phyloP scores from a whole-genome alignment of 1,140 invertebrate genomes.

The Brachionus calyciflorus region DNA sequence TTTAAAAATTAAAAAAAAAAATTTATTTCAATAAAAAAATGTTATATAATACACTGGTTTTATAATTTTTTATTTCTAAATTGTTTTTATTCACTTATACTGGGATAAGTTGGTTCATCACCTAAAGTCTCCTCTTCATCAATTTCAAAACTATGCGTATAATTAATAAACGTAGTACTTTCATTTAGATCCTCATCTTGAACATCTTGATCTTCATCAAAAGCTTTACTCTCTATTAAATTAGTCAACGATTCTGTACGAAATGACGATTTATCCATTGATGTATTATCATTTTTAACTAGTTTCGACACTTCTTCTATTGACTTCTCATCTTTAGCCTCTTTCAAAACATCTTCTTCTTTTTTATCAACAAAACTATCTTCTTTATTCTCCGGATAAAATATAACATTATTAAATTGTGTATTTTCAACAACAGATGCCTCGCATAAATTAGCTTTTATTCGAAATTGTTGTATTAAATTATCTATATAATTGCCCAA shows the following conservation, averaged over 20 bases:
- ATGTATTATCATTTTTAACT: conserved; percentile 18
- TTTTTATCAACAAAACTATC: not conserved
- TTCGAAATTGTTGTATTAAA: conserved; percentile 24
- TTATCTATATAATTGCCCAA: conserved; percentile 38
- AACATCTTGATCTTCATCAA: not conserved
- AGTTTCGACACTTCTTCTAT: not conserved
- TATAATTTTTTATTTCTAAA: no score
- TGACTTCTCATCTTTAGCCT: not conserved
- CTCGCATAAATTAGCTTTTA: conserved; percentile 14
- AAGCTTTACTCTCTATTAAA: conserved; percentile 27
- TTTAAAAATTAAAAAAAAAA: no score
- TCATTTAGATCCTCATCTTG: not conserved
- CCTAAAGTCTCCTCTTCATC: conserved; percentile 18
- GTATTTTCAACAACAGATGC: not conserved
- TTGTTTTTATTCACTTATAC: conserved; percentile 27
- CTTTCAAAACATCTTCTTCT: not conserved
- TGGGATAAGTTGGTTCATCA: conserved; percentile 7
- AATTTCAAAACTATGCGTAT: conserved; percentile 39
- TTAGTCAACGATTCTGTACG: not conserved
- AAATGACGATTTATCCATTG: not conserved
- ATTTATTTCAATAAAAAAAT: no score
- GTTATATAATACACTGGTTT: no score
- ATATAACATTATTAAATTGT: conserved; percentile 1
- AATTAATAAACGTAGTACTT: conserved; percentile 37
- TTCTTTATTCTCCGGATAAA: conserved; percentile 33